Conservation (phyloP, 2,113 vertebrate genomes). For the Otis tarda region DNA sequence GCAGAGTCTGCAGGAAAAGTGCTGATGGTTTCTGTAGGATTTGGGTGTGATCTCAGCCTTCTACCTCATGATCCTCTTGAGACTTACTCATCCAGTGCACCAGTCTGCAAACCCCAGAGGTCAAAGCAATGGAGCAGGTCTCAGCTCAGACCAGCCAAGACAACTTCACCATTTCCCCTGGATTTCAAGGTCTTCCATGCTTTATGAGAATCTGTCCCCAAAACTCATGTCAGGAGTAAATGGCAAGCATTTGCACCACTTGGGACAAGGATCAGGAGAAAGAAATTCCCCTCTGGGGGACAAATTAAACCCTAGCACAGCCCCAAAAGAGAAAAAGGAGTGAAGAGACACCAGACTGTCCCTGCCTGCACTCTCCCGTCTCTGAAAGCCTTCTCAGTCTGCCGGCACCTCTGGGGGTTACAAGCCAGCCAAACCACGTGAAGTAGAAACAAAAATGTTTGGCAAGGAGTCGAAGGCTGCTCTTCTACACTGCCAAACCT, state of each 20-base stretch:
- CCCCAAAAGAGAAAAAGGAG: background rate
- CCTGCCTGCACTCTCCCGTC: rapidly evolving
- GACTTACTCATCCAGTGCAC: background rate
- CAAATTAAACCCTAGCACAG: background rate
- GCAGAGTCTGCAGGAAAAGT: background rate
- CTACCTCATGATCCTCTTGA: background rate
- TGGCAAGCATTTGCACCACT: background rate
- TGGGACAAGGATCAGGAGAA: background rate
- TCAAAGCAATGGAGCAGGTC: background rate
- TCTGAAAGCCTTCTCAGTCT: background rate
- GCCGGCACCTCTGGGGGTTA: background rate
- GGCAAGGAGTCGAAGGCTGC: background rate
- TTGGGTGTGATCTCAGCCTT: background rate
- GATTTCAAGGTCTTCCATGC: background rate
- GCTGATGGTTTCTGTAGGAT: background rate
- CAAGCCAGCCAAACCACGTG: background rate
- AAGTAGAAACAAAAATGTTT: background rate
- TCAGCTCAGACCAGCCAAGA: background rate
- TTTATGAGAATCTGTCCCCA: background rate
- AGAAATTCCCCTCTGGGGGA: background rate
- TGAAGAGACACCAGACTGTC: background rate
- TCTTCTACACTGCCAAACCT: slow-evolving; percentile 32
- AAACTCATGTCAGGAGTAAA: background rate
- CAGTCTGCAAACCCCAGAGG: background rate
- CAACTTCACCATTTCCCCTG: background rate